A percentile compares a stretch with the other conserved stretches of the same genome.
Conservation (phyloP, 2,888 invertebrate species). For the Seira sanloemensis region DNA sequence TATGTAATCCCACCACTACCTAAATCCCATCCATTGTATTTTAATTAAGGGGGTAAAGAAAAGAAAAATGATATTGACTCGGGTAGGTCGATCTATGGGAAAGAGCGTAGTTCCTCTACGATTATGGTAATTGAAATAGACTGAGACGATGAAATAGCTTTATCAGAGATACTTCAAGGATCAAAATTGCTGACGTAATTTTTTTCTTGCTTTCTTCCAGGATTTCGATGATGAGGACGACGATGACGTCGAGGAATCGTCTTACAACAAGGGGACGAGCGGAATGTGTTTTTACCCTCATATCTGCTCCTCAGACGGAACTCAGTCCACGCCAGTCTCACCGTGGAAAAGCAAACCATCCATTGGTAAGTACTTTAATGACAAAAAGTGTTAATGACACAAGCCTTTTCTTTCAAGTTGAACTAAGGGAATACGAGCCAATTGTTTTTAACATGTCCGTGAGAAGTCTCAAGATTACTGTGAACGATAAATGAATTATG, state of each 20-base stretch:
- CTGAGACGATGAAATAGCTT: neutral
- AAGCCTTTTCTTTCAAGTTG: neutral
- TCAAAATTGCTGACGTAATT: neutral
- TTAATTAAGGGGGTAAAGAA: neutral
- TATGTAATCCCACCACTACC: neutral
- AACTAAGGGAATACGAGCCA: neutral
- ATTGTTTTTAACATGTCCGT: slow-evolving; percentile 30
- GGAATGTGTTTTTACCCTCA: slow-evolving; percentile 71
- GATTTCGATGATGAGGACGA: slow-evolving; percentile 70
- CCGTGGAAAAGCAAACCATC: slow-evolving; percentile 69
- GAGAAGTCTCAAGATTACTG: slow-evolving; percentile 16
- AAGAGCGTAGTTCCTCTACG: neutral
- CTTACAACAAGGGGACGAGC: slow-evolving; percentile 58
- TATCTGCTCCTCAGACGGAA: slow-evolving; percentile 70
- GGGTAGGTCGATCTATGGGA: neutral
- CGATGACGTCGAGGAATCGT: slow-evolving; percentile 65
- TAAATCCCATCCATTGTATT: neutral
- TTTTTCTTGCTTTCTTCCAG: slow-evolving; percentile 41
- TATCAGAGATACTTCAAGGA: neutral
- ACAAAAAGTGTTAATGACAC: slow-evolving; percentile 8
- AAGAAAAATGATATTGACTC: neutral
- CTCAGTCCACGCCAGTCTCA: slow-evolving; percentile 71
- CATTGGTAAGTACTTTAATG: slow-evolving; percentile 42
- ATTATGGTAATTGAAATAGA: neutral
- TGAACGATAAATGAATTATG: neutral